phyloP scores from a whole-genome alignment of 2,113 vertebrate species.

The Ciconia maguari region DNA sequence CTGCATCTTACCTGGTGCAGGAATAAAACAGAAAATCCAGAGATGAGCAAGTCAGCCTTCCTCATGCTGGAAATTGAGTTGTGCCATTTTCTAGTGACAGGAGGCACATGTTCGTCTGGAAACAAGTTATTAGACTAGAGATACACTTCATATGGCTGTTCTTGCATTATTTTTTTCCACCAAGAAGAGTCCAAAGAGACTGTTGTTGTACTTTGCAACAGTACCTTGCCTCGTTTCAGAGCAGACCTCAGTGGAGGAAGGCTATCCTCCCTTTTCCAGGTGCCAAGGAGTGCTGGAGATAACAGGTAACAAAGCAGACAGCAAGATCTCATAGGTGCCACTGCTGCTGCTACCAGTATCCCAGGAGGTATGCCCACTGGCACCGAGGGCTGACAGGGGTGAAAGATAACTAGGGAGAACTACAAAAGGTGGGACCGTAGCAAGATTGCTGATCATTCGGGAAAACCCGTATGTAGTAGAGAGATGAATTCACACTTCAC shows the following conservation, averaged over 20 bases:
- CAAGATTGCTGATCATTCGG: not conserved
- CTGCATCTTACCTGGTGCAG: not conserved
- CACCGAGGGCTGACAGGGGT: not conserved
- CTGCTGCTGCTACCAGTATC: not conserved
- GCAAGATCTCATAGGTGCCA: not conserved
- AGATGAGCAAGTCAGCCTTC: not conserved
- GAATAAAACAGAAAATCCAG: not conserved
- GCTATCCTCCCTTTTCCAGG: not conserved
- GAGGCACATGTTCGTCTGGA: not conserved
- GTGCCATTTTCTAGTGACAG: not conserved
- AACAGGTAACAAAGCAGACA: not conserved
- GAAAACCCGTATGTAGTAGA: not conserved
- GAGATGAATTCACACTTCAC: not conserved
- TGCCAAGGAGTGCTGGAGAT: not conserved
- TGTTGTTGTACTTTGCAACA: not conserved
- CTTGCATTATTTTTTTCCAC: not conserved
- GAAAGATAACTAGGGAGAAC: not conserved
- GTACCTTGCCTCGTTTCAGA: not conserved
- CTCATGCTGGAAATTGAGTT: not conserved
- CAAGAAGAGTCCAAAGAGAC: not conserved
- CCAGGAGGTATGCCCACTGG: not conserved
- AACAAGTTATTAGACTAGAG: not conserved
- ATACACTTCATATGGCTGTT: not conserved
- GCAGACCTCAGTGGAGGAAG: not conserved
- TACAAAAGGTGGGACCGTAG: not conserved